Evolutionary conservation across 2,113 vertebrate genomes (phyloP), one percentile per base, ranked within the genome.

Genomic region (Paedocypris sp.): DNA sequence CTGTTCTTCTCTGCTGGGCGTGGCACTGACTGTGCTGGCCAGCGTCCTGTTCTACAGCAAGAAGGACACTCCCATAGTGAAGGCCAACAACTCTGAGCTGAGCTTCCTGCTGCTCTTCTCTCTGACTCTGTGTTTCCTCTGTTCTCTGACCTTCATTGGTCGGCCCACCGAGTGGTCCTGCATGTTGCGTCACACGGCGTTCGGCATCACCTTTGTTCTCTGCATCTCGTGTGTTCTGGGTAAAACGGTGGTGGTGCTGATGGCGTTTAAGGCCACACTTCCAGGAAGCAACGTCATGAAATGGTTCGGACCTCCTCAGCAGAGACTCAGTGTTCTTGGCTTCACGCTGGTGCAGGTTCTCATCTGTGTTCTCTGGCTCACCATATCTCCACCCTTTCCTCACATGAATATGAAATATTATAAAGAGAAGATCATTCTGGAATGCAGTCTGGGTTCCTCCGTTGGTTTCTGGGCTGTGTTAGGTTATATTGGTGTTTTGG

Each of bases 61-160:
- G 46, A 83, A 74, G 42, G 69, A 82, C 5, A 78, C 80, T 13
- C 82, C 82, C 0, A 16, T 84, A 5, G 81, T 84, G 3, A 79
- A 49, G 20, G 82, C 81, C 16, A 85, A 82, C 66, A 85, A 85
- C 67, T 82, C 81, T 18, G 80, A 84, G 66, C 56, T 84, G 59
- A 84, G 82, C 60, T 84, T 82, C 67, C 65, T 83, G 57, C 63
- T 85, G 64, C 80, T 85, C 19, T 77, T 85, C 67, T 82, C 83
- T 4, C 51, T 82, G 62, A 72, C 52, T 59, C 63, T 84, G 48
- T 83, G 82, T 54, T 84, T 84, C 69, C 60, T 84, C 26, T 84
- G 82, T 25, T 82, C 83, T 20, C 68, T 84, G 49, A 82, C 77
- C 23, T 84, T 84, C 76, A 75, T 82, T 1, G 77, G 82, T 5